Evolutionary conservation across 2,113 vertebrate genomes (phyloP), one percentile per base, ranked within the genome.

Genomic region (Tenrec ecaudatus): DNA sequence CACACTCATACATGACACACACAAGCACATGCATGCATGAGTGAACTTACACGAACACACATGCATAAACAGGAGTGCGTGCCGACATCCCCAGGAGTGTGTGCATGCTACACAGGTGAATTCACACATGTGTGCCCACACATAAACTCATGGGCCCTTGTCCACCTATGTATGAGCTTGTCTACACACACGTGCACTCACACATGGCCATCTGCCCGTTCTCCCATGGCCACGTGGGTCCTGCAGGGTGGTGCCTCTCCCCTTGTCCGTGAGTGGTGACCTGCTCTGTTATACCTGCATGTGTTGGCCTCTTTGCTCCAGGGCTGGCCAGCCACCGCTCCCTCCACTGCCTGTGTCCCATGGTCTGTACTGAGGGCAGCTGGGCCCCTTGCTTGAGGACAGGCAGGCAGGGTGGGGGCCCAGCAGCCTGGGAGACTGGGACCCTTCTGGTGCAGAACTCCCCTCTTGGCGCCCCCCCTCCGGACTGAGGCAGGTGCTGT

Each of bases 141-240:
- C 6, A 3, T 31, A 23, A 57, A 80, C 53, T 14, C 58, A 8
- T 23, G 3, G 47, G 47, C 47, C 47, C 47, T 53, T 53, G 47
- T 5, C 6, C 47, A 53, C 47, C 47, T 14, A 6, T 47, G 43
- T 47, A 47, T 10, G 47, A 53, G 47, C 43, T 6, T 53, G 47
- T 53, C 47, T 33, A 5, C 6, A 2, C 40, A n/a, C 14, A 19
- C 47, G 40, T 25, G 36, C 6, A 27, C 2, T 0, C 11, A 7
- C 53, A 27, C 31, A 0, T 4, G 7, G 64, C 2, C 0, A 15
- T 40, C 79, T 68, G 0, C 14, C 38, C 5, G 14, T 31, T 5
- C 15, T 47, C 17, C 0, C 2, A 0, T 2, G 47, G 47, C 47
- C 6, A 3, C 2, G 0, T 11, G 3, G 3, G 0, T 0, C 7